phyloP scores from a whole-genome alignment of 2,797 vertebrate species.

The Hafferia zeledoni region DNA sequence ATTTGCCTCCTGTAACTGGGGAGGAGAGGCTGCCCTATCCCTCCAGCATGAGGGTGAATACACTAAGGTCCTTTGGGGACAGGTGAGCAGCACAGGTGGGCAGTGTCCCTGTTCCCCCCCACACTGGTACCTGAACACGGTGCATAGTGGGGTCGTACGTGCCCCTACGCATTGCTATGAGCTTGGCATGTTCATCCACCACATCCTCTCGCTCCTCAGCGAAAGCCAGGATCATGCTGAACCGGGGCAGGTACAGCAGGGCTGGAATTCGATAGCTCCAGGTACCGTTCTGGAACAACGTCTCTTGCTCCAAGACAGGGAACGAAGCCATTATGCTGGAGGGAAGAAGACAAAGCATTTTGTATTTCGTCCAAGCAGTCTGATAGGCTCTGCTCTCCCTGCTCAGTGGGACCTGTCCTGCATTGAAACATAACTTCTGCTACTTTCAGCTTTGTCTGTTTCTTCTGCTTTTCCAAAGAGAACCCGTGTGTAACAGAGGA shows the following conservation, averaged over 20 bases:
- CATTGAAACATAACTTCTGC: neutral
- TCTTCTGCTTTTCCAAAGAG: neutral
- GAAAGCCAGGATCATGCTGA: constrained; percentile 71
- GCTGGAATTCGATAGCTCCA: constrained; percentile 72
- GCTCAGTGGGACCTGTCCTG: neutral
- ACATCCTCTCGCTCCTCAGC: constrained; percentile 45
- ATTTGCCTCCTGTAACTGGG: neutral
- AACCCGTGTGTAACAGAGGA: neutral
- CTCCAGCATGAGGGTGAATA: neutral
- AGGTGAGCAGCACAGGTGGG: neutral
- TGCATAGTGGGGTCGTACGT: neutral
- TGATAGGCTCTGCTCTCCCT: neutral
- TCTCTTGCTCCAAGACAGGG: constrained; percentile 40
- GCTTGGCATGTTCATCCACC: constrained; percentile 62
- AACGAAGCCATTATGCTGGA: constrained; percentile 21
- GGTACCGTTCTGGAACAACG: neutral
- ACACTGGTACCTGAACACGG: constrained; percentile 27
- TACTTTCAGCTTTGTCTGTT: neutral
- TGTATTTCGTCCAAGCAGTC: neutral
- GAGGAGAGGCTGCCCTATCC: neutral
- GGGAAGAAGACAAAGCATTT: neutral
- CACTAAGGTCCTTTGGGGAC: neutral
- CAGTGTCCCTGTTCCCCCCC: neutral
- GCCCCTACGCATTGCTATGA: constrained; percentile 64
- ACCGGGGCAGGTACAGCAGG: constrained; percentile 68